phyloP scores from a whole-genome alignment of 2,797 vertebrate species.

The Gambusia yucatana region DNA sequence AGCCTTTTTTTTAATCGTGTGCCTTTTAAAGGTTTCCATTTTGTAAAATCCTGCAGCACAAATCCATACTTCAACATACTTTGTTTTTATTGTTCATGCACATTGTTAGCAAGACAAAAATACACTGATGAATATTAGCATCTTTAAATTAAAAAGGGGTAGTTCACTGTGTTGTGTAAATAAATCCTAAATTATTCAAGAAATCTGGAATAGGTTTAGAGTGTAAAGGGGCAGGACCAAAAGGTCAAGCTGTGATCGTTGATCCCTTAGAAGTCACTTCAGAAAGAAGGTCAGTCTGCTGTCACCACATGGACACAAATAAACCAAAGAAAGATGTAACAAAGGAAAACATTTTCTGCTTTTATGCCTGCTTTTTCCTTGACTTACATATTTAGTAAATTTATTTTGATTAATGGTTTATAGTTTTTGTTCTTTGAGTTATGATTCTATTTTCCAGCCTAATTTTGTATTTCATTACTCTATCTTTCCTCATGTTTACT shows the following conservation, averaged over 20 bases:
- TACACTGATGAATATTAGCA: background rate
- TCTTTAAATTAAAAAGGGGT: background rate
- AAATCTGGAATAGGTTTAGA: background rate
- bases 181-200: background rate
- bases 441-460: background rate
- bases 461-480: background rate
- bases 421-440: background rate
- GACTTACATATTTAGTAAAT: background rate
- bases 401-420: background rate
- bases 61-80: background rate
- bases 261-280: background rate
- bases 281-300: background rate
- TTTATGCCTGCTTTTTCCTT: background rate
- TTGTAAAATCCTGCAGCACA: background rate
- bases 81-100: background rate
- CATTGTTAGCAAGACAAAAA: background rate
- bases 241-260: background rate
- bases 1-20: background rate
- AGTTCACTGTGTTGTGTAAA: background rate
- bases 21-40: background rate
- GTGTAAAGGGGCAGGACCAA: background rate
- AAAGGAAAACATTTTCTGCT: background rate
- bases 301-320: background rate
- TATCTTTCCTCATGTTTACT: background rate
- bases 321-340: background rate